These are phyloP conservation scores for human (Homo sapiens) DNA, from an alignment of 2,113 vertebrate genomes.

Conservation along the genomic window GRCh38 chr2:226565501-226566000, in stretches of 20 bases:
- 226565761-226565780: background rate
- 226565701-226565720: background rate
- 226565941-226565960: slow-evolving; percentile 36
- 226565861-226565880: slow-evolving; percentile 48
- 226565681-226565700: background rate
- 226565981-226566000: slow-evolving; percentile 40
- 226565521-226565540: background rate
- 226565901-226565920: background rate
- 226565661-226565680: background rate
- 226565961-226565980: background rate
- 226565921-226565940: slow-evolving; percentile 46
- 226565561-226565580: background rate
- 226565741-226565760: background rate
- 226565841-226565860: slow-evolving; percentile 24
- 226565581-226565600: background rate
- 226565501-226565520: background rate
- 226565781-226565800: slow-evolving; percentile 44
- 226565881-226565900: background rate
- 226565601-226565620: background rate
- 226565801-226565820: slow-evolving; percentile 35
- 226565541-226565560: background rate
- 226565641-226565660: too few relatives aligned
- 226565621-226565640: background rate
- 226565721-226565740: background rate
- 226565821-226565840: slow-evolving; percentile 48